Evolutionary conservation across 2,888 invertebrate species (phyloP), one percentile per base, ranked within the genome.

Genomic region (Lampropteryx suffumata): DNA sequence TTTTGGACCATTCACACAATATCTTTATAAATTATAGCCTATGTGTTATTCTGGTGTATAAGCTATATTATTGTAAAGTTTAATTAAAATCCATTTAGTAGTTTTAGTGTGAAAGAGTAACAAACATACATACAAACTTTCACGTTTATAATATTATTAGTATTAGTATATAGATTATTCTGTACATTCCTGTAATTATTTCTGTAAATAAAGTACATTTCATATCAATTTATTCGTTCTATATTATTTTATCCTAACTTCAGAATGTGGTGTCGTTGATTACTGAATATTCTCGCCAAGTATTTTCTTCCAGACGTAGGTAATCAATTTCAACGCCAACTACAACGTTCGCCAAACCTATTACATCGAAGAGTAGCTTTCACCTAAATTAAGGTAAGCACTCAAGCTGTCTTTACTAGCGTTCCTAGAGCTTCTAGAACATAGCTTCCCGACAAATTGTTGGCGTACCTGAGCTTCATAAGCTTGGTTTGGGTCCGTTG

Each of bases 361-460:
- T 52, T 44, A 48, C 42, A 44, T 45, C 47, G 48, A 43, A 43
- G 47, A 29, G 34, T 24, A 27, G 46, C 57, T 57, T 50, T 57
- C 45, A 39, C 44, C 53, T 57, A 57, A 53, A 57, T 57, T 57
- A 48, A 50, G 30, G 50, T 37, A 47, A 50, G 42, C 34, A 46
- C 55, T 51, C 49, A 46, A 47, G 43, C 32, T 44, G 50, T 55
- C 50, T 50, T 46, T 48, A 43, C 40, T 34, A 32, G 26, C 34
- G 40, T 36, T 40, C 33, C 47, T 33, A 29, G 37, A 46, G 33
- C 42, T 40, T 37, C 54, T 44, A 49, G 52, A 43, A 40, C 33
- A 48, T 35, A 48, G 52, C 44, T 44, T 56, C 32, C 53, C 44
- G 34, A 50, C 51, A 64, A 62, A 65, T 66, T 69, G 64, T 67